A percentile compares a stretch with the other conserved stretches of the same genome.
These are phyloP conservation scores for Chironomus riparius DNA, from an alignment of 2,888 invertebrate genomes.

Conservation along the genomic window DNA sequence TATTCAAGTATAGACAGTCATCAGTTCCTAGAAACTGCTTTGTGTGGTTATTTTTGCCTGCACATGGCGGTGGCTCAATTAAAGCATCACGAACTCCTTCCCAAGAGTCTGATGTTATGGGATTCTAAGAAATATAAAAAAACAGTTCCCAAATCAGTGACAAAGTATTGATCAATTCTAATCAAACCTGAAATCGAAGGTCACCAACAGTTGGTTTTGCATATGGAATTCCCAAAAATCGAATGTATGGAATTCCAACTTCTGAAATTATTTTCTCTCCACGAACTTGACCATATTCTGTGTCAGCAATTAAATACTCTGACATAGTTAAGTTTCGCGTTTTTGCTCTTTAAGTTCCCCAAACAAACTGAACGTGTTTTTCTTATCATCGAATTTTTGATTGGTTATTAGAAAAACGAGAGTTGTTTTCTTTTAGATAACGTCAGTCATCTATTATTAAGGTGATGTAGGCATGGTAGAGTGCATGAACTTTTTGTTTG, in stretches of 20 bases:
- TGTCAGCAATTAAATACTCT: not conserved
- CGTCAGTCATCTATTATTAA: no score
- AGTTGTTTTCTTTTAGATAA: no score
- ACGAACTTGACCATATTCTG: conserved; percentile 1
- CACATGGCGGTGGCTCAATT: conserved; percentile 36
- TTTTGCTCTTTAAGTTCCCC: no score
- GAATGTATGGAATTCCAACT: not conserved
- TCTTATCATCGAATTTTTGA: no score
- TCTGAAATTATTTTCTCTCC: not conserved
- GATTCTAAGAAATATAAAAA: conserved; percentile 33
- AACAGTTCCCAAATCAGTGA: not conserved
- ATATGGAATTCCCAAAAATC: conserved; percentile 11
- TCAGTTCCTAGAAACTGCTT: conserved; percentile 43
- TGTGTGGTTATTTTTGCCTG: conserved; percentile 37
- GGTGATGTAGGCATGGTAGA: no score
- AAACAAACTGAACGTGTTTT: no score
- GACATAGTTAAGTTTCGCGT: not conserved
- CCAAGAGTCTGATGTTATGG: conserved; percentile 42
- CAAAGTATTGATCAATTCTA: not conserved
- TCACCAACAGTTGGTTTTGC: conserved; percentile 10
- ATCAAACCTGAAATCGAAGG: conserved; percentile 8
- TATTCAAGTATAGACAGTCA: conserved; percentile 48
- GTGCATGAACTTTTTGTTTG: no score
- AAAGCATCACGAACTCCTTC: conserved; percentile 40
- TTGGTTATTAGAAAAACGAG: no score